Conservation (phyloP, 2,797 vertebrate species). For the Sebastes vulpes region DNA sequence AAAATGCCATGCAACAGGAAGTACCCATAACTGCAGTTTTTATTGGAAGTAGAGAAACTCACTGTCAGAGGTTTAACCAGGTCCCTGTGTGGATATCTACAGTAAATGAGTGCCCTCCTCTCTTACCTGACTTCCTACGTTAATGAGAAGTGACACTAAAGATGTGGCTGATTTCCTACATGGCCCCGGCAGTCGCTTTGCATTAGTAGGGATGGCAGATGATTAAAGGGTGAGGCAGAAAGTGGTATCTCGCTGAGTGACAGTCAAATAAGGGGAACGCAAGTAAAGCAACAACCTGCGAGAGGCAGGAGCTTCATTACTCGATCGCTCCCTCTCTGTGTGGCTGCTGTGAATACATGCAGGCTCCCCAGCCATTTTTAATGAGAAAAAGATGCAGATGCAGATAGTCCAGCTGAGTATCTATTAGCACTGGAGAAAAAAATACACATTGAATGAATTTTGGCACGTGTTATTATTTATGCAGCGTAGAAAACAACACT, state of each 20-base stretch:
- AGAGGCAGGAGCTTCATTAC: conserved; percentile 70
- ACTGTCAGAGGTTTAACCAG: conserved; percentile 11
- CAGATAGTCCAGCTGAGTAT: conserved; percentile 63
- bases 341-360: conserved; percentile 57
- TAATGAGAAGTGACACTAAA: conserved; percentile 83
- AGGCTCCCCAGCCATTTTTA: conserved; percentile 64
- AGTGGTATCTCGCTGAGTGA: conserved; percentile 69
- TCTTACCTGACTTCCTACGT: conserved; percentile 63
- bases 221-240: conserved; percentile 62
- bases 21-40: neutral
- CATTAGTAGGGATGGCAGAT: conserved; percentile 77
- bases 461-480: conserved; percentile 29
- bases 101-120: conserved; percentile 41
- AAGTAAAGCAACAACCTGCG: conserved; percentile 61
- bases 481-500: conserved; percentile 39
- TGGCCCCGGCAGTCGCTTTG: conserved; percentile 73
- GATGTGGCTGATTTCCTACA: conserved; percentile 81
- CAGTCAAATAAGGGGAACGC: conserved; percentile 68
- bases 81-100: conserved; percentile 29
- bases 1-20: conserved; percentile 4
- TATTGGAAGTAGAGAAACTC: neutral
- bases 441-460: conserved; percentile 38
- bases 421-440: conserved; percentile 55
- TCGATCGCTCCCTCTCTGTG: conserved; percentile 21
- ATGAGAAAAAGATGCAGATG: conserved; percentile 81